Evolutionary conservation across 2,888 invertebrate species (phyloP).

Genomic region (Synanthedon tipuliformis): DNA sequence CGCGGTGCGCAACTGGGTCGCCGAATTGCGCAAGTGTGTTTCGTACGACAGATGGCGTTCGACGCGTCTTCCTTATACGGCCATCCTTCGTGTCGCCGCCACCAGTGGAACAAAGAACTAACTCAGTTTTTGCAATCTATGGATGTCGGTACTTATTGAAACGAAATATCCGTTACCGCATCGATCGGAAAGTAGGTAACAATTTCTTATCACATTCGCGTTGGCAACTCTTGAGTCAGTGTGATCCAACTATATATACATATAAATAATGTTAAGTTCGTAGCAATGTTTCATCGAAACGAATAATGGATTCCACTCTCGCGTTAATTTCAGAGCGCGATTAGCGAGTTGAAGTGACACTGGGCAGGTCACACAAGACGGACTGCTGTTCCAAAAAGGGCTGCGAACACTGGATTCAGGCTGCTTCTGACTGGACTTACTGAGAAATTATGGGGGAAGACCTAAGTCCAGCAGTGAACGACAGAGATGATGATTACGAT

Average conservation of each 20-base stretch:
- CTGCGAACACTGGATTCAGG: no score
- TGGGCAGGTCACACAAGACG: no score
- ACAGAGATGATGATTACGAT: no score
- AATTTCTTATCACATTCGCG: constrained; percentile 9
- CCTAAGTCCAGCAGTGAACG: no score
- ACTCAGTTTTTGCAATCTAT: no score
- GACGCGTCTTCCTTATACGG: constrained; percentile 56
- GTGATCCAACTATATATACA: constrained; percentile 6
- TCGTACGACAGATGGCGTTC: constrained; percentile 61
- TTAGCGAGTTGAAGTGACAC: no score
- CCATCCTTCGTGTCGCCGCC: constrained; percentile 3
- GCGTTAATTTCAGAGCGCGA: no score
- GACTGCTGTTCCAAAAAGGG: no score
- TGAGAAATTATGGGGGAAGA: no score
- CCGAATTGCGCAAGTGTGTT: constrained; percentile 50
- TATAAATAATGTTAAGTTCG: background rate
- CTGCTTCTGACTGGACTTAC: no score
- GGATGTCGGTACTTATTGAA: no score
- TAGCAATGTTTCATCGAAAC: background rate
- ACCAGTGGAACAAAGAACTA: background rate
- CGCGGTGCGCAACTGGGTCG: constrained; percentile 54
- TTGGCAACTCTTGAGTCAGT: constrained; percentile 9
- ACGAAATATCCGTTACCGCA: background rate
- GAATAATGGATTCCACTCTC: background rate
- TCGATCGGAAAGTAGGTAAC: constrained; percentile 10